Evolutionary conservation across 2,888 invertebrate species (phyloP), one percentile per base, ranked within the genome.

Genomic region (Hymenopus coronatus): DNA sequence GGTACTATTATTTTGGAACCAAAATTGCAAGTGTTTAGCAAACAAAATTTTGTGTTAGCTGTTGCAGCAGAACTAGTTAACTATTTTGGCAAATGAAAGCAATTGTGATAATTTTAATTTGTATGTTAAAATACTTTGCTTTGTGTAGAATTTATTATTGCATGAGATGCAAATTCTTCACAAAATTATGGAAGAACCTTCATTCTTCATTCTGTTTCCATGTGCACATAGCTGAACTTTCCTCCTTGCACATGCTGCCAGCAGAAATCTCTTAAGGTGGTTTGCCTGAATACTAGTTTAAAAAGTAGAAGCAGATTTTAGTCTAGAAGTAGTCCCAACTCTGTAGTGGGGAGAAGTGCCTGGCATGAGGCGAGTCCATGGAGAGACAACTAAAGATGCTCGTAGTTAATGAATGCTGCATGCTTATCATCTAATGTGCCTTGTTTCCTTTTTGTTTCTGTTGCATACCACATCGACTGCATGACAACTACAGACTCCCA

Each of bases 381-480:
- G 83, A 83, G 33, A 85, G 85, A 85, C 85, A 85, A n/a, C 46
- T n/a, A 70, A 70, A 70, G 54, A 70, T 70, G 54, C 54, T 70
- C 54, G 88, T 84, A 88, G 84, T 84, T 20, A 30, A 33, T 87
- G 87, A 87, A 81, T 88, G 87, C 82, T 89, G 89, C 89, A 90
- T 90, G 88, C 83, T 81, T 89, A 33, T 89, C 54, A 87, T 89
- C 33, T 85, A 88, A 88, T 88, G 88, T 83, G 33, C 70, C 88
- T 84, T 84, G 70, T 88, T 88, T 85, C 85, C 81, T 70, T 88
- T 81, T 83, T 89, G 83, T 89, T 89, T 90, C 88, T 90, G 90
- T 90, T 90, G 86, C 92, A 93, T 90, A 92, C 93, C 33, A 82
- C 87, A 92, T 92, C 91, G 70, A 88, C 91, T 91, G 91, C 90